These are phyloP conservation scores for Zoanthus gigantus DNA, from an alignment of 92 coral and sea anemone species.

Conservation along the genomic window DNA sequence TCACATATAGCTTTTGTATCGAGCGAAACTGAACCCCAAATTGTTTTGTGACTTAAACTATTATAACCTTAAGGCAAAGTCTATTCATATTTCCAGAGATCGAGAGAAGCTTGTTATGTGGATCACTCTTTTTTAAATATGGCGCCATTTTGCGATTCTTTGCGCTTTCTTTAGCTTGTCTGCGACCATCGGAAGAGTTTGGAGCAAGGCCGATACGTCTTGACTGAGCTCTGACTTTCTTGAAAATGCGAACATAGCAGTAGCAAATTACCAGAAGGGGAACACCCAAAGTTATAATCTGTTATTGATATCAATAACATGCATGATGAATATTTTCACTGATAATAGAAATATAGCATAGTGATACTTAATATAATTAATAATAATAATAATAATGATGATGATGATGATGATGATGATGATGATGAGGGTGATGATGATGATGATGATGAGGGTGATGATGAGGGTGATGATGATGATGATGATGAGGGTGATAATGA, in stretches of 20 bases:
- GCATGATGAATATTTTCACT: background rate
- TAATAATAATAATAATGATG: background rate
- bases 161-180: conserved; percentile 26
- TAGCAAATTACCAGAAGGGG: background rate
- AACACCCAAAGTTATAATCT: background rate
- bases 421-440: background rate
- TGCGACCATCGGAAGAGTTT: background rate
- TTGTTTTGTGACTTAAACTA: too few species aligned
- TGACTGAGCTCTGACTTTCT: background rate
- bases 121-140: too few species aligned
- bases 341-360: too few species aligned
- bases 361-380: background rate
- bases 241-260: conserved; percentile 9
- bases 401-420: background rate
- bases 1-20: too few species aligned
- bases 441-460: background rate
- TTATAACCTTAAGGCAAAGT: too few species aligned
- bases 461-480: background rate
- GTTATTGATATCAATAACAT: background rate
- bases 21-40: too few species aligned
- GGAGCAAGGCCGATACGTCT: background rate
- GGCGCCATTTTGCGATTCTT: background rate
- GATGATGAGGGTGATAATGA: background rate
- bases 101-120: too few species aligned
- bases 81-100: too few species aligned